Evolutionary conservation across 2,797 vertebrate species (phyloP), one percentile per base, ranked within the genome.

Genomic region (Labroides dimidiatus): DNA sequence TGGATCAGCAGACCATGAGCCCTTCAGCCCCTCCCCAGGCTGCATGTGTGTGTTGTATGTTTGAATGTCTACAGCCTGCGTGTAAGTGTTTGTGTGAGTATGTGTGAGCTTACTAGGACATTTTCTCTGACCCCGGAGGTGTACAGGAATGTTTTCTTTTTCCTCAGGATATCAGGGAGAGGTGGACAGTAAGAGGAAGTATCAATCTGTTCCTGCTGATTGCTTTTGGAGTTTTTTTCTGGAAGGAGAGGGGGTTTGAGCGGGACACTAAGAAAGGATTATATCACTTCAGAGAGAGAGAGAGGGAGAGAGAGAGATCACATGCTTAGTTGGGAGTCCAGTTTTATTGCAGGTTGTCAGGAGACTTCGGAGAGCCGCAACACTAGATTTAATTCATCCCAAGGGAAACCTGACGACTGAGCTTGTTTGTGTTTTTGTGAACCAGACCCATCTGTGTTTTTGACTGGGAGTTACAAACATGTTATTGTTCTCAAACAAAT

Each of bases 401-500:
- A 42, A 56, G 58, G 72, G 44, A 50, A 69, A 57, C 30, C 15
- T 69, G 59, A 74, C 70, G 52, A 49, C 48, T 39, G 61, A 64
- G 61, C 50, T 54, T 85, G 70, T 89, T 81, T 83, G 54, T 81
- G 74, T 83, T 66, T 69, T 68, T 78, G 77, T 63, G 66, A 84
- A 60, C 64, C 64, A 53, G 80, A 85, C 72, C 69, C 67, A 60
- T 63, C 51, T 13, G 24, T 75, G 82, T 88, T 89, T 77, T 89
- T 85, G 71, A 89, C 77, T 30, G 62, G 71, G 82, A 72, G 79
- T 81, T 83, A 69, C 69, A 72, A 85, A 85, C 78, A 55, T 77
- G 75, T 87, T 81, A 87, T 91, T 91, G 89, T 91, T 86, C 82
- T 77, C 60, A 71, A 71, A 86, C 88, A 87, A 88, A 86, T 82